Conservation (phyloP, 2,888 invertebrate species). For the Dendrolimus pini region DNA sequence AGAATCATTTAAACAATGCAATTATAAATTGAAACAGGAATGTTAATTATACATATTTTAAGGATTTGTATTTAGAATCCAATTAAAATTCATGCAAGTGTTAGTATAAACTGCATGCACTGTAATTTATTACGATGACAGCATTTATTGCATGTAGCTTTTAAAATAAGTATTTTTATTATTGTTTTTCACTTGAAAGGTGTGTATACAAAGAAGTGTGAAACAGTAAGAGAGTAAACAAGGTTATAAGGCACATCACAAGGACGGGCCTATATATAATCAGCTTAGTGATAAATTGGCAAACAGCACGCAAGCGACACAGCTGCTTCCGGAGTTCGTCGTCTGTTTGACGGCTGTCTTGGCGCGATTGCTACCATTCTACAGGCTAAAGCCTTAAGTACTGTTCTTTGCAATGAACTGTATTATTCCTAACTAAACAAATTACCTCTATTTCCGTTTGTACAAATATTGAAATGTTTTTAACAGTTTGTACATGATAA, state of each 20-base stretch:
- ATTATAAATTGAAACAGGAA: too few species aligned
- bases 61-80: too few species aligned
- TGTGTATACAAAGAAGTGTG: conserved; percentile 59
- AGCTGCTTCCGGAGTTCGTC: conserved; percentile 57
- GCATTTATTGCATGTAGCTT: too few species aligned
- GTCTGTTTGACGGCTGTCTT: conserved; percentile 16
- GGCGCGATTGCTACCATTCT: conserved; percentile 7
- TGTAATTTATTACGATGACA: too few species aligned
- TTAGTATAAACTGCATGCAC: too few species aligned
- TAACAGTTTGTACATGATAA: too few species aligned
- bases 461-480: background rate
- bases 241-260: conserved; percentile 69
- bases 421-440: conserved; percentile 10
- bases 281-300: conserved; percentile 76
- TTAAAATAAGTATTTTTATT: too few species aligned
- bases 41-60: too few species aligned
- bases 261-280: conserved; percentile 71
- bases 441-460: conserved; percentile 3
- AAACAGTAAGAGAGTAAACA: conserved; percentile 61
- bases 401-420: conserved; percentile 11
- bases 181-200: conserved; percentile 29
- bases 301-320: conserved; percentile 72
- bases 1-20: too few species aligned
- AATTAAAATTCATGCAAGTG: too few species aligned
- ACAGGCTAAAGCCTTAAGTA: conserved; percentile 13